Evolutionary conservation across 1,140 invertebrate species (phyloP).

Genomic region (Aradophagus sp.): DNA sequence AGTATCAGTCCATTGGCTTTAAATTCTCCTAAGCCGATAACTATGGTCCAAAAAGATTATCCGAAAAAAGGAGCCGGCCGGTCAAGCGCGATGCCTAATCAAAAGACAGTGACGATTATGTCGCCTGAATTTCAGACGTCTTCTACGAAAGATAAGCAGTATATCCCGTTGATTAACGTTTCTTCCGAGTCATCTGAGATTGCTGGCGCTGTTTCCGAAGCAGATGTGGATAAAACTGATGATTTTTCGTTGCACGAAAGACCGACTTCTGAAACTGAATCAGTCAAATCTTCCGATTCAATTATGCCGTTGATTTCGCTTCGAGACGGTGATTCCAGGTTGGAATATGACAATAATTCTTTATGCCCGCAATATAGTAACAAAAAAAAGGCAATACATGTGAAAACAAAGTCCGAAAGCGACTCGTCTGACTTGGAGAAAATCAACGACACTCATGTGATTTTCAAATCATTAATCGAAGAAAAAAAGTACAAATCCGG

Average conservation of each 20-base stretch:
- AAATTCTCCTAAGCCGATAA: constrained; percentile 56
- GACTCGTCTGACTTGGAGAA: constrained; percentile 51
- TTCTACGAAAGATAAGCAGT: constrained; percentile 24
- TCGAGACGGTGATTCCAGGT: constrained; percentile 7
- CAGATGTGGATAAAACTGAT: constrained; percentile 15
- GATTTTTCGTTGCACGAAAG: not conserved
- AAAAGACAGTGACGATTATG: constrained; percentile 69
- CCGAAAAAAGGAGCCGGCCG: constrained; percentile 24
- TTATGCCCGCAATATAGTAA: constrained; percentile 25
- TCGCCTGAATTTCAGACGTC: constrained; percentile 56
- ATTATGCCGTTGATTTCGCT: constrained; percentile 26
- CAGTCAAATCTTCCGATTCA: constrained; percentile 28
- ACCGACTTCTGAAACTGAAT: constrained; percentile 35
- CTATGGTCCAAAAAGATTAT: constrained; percentile 49
- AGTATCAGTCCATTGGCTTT: constrained; percentile 63
- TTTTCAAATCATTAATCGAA: constrained; percentile 47
- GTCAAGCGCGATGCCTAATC: constrained; percentile 14
- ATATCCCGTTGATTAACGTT: constrained; percentile 37
- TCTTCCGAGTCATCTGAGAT: constrained; percentile 25
- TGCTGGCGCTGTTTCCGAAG: constrained; percentile 8
- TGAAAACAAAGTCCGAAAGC: constrained; percentile 51
- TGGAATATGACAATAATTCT: constrained; percentile 17
- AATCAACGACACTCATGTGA: constrained; percentile 45
- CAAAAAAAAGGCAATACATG: constrained; percentile 21
- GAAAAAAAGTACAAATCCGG: constrained; percentile 34